phyloP scores from a whole-genome alignment of 1,140 invertebrate genomes.

The Ceratina calcarata region DNA sequence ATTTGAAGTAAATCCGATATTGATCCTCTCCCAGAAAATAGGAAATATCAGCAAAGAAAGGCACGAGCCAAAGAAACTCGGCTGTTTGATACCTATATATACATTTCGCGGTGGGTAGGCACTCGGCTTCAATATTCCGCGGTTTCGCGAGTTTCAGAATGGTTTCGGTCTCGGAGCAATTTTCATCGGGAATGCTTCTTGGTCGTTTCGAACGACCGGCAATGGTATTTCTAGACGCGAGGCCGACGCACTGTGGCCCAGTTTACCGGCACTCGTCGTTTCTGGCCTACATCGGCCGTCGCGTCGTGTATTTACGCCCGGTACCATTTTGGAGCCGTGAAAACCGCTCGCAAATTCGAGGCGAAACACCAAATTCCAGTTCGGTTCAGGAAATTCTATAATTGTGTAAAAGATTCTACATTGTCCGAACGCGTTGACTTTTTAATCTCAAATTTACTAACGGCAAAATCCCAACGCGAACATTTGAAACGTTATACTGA shows the following conservation, averaged over 20 bases:
- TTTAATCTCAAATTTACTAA: background rate
- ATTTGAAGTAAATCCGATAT: background rate
- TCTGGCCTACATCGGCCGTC: conserved; percentile 54
- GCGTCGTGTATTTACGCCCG: conserved; percentile 46
- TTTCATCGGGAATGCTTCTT: conserved; percentile 44
- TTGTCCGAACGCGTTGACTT: background rate
- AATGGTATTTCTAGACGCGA: conserved; percentile 63
- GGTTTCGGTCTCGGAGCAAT: background rate
- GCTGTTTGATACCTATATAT: background rate
- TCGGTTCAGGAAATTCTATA: background rate
- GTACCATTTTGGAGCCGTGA: conserved; percentile 40
- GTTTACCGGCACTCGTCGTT: conserved; percentile 53
- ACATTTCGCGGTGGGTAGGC: too few relatives aligned
- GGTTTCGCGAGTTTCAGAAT: conserved; percentile 3
- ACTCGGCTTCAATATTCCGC: background rate
- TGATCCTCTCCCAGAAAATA: background rate
- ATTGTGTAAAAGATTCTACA: too few relatives aligned
- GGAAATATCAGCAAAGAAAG: background rate
- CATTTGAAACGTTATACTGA: too few relatives aligned
- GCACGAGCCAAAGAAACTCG: background rate
- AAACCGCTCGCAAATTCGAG: conserved; percentile 5
- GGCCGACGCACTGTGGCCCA: conserved; percentile 65
- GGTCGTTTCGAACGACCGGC: conserved; percentile 32
- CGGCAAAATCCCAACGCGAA: too few relatives aligned
- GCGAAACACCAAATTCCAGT: background rate